phyloP scores from a whole-genome alignment of 2,888 invertebrate species.

The Leucoptera coffeella region DNA sequence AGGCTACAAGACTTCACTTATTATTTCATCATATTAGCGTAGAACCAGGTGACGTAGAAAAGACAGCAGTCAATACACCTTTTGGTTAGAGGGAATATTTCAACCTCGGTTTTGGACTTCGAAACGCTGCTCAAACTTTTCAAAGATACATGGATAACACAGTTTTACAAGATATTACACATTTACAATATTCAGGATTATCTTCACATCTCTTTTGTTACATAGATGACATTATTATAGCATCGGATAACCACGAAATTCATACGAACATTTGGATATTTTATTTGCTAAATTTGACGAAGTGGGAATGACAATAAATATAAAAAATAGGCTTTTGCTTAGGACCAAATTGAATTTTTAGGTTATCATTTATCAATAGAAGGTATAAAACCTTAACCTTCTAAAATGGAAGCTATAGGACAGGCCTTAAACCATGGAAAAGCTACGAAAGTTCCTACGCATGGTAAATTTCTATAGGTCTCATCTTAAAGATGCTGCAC shows the following conservation, averaged over 20 bases:
- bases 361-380: slow-evolving; percentile 8
- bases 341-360: slow-evolving; percentile 8
- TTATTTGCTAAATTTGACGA: slow-evolving; percentile 10
- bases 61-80: slow-evolving; percentile 13
- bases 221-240: slow-evolving; percentile 11
- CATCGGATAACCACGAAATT: slow-evolving; percentile 7
- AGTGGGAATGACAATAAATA: slow-evolving; percentile 11
- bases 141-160: slow-evolving; percentile 16
- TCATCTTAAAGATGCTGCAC: slow-evolving; percentile 11
- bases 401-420: slow-evolving; percentile 11
- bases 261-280: slow-evolving; percentile 10
- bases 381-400: slow-evolving; percentile 8
- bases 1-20: slow-evolving; percentile 12
- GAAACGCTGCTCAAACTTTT: slow-evolving; percentile 19
- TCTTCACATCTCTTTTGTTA: too few species aligned
- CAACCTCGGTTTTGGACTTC: slow-evolving; percentile 14
- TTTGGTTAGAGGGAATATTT: slow-evolving; percentile 7
- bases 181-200: too few species aligned
- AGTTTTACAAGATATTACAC: slow-evolving; percentile 2
- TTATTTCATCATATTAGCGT: slow-evolving; percentile 15
- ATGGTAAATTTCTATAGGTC: slow-evolving; percentile 15
- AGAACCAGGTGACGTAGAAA: slow-evolving; percentile 11
- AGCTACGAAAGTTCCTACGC: slow-evolving; percentile 12
- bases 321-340: slow-evolving; percentile 11
- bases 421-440: slow-evolving; percentile 9